Percentiles rank a stretch among this genome's conserved stretches.
Conservation (phyloP, 2,113 vertebrate genomes). For the Alosa alosa region DNA sequence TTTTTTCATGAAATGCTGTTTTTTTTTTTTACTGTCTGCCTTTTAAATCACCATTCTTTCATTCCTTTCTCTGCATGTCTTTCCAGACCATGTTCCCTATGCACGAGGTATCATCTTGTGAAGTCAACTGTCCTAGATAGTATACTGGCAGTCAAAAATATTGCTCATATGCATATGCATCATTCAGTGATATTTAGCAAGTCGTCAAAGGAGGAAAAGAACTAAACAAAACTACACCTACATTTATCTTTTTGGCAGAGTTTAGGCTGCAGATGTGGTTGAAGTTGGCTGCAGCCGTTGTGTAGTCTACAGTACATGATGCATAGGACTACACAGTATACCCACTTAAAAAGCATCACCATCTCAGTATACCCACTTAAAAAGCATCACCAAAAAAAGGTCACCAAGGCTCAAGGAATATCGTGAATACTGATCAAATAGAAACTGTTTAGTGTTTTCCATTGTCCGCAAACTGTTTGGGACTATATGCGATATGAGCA, state of each 20-base stretch:
- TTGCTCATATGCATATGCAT: neutral
- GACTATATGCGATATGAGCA: neutral
- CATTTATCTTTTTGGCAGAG: too few species aligned
- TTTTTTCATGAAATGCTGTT: neutral
- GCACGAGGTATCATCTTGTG: conserved; percentile 37
- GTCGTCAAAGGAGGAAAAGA: neutral
- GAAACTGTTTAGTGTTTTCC: neutral
- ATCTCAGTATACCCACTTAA: too few species aligned
- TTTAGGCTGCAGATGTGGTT: neutral
- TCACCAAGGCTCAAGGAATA: neutral
- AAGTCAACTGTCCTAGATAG: neutral
- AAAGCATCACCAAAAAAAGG: too few species aligned
- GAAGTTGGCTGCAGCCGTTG: too few species aligned
- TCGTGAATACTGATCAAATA: neutral
- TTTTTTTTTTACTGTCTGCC: neutral
- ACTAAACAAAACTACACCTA: neutral
- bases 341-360: too few species aligned
- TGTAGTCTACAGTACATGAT: too few species aligned
- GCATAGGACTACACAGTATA: too few species aligned
- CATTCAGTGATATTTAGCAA: neutral
- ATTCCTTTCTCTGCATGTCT: conserved; percentile 14
- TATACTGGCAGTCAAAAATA: neutral
- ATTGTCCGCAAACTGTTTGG: neutral
- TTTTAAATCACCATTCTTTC: conserved; percentile 1
- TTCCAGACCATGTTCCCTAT: conserved; percentile 37